Evolutionary conservation across 2,797 vertebrate genomes (phyloP), one percentile per base, ranked within the genome.

Genomic region (Peromyscus eremicus): DNA sequence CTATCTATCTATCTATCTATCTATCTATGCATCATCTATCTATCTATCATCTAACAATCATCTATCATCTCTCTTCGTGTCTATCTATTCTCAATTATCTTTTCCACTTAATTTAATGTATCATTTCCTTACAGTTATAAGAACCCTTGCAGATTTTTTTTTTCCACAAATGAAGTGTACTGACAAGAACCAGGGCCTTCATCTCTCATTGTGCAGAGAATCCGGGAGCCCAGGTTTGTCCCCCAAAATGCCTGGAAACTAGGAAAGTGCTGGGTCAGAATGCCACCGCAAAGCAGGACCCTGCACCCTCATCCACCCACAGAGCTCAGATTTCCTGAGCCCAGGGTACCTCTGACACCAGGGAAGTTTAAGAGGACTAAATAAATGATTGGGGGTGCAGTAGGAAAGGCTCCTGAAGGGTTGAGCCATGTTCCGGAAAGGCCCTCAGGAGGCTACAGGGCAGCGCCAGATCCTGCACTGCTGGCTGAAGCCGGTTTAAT

Each of bases 401-500:
- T 29, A 46, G 34, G 55, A 27, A 87, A 93, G 87, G 55, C 32
- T 96, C 80, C 19, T 9, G 85, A 66, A 97, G 77, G 80, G 49
- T 79, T 94, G 89, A 93, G 83, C 52, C 3, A 0, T 89, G 14
- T 92, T 96, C 89, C 92, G 8, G 55, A 85, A 92, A 92, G 94
- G 64, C 84, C 92, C 94, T 91, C 94, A 34, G 91, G 94, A 97
- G 94, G 60, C 96, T 57, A 37, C 37, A 21, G 57, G 37, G 13
- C 70, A 13, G 89, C 49, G 25, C 86, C 80, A 94, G 96, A 49
- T 96, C 68, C 90, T 77, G 96, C 89, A 95, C 94, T 96, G 93
- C 97, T 97, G 94, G 83, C 81, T 97, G 46, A 86, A 96, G 97
- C 92, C 1, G 0, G 79, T 64, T 97, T 97, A 97, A 97, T 95